Evolutionary conservation across 2,797 vertebrate genomes (phyloP).

Genomic region (Phataginus tetradactyla): DNA sequence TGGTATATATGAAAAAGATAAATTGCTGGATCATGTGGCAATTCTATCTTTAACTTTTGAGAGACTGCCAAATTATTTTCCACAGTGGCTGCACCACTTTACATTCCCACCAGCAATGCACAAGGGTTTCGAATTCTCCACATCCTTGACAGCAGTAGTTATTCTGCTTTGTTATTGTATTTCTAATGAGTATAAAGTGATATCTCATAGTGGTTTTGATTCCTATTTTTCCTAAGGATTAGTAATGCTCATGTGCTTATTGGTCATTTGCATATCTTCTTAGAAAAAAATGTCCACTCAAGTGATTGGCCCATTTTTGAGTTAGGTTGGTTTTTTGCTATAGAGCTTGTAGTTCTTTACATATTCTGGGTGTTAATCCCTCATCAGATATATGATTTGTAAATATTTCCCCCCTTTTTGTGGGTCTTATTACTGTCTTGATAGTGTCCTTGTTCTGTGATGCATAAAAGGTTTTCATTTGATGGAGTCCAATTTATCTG

Average conservation of each 20-base stretch:
- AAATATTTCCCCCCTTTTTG: background rate
- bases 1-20: background rate
- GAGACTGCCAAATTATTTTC: background rate
- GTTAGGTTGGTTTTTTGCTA: background rate
- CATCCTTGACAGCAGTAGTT: background rate
- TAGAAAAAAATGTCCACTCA: background rate
- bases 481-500: background rate
- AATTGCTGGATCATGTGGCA: background rate
- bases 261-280: background rate
- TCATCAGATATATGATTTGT: background rate
- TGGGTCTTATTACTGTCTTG: background rate
- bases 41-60: background rate
- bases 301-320: background rate
- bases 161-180: background rate
- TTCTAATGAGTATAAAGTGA: background rate
- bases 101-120: background rate
- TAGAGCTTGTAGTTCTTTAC: background rate
- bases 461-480: background rate
- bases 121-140: background rate
- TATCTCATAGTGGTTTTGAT: background rate
- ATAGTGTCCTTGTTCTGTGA: background rate
- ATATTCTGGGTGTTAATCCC: background rate
- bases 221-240: background rate
- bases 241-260: background rate
- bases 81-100: background rate